Percentiles rank a stretch among this genome's conserved stretches.
These are phyloP conservation scores for Suillia variegata DNA, from an alignment of 2,888 invertebrate genomes.

Conservation along the genomic window DNA sequence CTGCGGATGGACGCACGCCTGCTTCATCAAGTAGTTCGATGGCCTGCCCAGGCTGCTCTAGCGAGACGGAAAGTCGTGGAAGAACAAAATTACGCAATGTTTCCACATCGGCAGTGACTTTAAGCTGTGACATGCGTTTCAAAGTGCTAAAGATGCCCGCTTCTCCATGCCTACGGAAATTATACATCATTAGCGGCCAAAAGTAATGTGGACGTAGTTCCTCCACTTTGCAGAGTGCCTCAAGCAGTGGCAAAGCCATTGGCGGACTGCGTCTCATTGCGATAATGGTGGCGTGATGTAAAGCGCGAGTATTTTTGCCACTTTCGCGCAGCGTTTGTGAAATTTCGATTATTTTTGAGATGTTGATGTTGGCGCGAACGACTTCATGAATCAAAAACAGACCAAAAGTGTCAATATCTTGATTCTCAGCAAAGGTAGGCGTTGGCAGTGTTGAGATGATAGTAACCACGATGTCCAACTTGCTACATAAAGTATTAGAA, in stretches of 20 bases:
- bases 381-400: constrained; percentile 66
- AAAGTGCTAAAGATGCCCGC: constrained; percentile 64
- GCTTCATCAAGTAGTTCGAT: constrained; percentile 45
- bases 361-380: constrained; percentile 63
- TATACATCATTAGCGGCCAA: constrained; percentile 68
- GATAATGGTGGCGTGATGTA: constrained; percentile 65
- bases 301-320: constrained; percentile 48
- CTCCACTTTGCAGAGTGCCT: constrained; percentile 41
- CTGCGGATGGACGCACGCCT: constrained; percentile 45
- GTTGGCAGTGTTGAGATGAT: constrained; percentile 56
- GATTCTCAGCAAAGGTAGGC: constrained; percentile 53
- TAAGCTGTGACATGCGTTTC: constrained; percentile 64
- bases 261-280: constrained; percentile 61
- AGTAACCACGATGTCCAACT: constrained; percentile 39
- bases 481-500: constrained; percentile 25
- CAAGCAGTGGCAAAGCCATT: constrained; percentile 37
- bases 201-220: constrained; percentile 67
- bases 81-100: constrained; percentile 66
- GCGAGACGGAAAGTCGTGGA: constrained; percentile 59
- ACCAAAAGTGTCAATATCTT: constrained; percentile 66
- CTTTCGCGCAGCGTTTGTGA: constrained; percentile 42
- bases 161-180: constrained; percentile 64
- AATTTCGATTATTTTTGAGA: constrained; percentile 51
- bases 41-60: constrained; percentile 44
- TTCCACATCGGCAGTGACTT: constrained; percentile 66